phyloP scores from a whole-genome alignment of 2,113 vertebrate genomes.

The Guaruba guarouba region DNA sequence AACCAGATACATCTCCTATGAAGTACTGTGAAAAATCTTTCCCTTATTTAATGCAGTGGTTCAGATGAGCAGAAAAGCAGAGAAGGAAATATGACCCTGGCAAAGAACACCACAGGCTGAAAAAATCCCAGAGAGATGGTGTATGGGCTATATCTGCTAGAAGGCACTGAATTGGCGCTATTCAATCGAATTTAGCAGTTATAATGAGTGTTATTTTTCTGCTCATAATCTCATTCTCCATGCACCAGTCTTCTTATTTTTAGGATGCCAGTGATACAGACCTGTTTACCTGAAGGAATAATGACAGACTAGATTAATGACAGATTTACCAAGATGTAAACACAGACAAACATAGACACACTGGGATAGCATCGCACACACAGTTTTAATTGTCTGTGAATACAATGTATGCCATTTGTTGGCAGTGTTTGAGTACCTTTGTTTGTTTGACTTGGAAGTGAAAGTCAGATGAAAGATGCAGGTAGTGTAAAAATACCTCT shows the following conservation, averaged over 20 bases:
- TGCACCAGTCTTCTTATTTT: not conserved
- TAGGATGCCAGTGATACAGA: not conserved
- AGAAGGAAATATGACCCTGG: not conserved
- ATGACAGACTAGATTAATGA: not conserved
- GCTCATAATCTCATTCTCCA: not conserved
- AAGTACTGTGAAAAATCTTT: not conserved
- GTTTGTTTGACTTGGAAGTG: not conserved
- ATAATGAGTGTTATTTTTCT: not conserved
- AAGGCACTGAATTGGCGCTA: not conserved
- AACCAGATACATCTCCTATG: not conserved
- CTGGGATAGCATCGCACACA: not conserved
- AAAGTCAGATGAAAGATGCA: not conserved
- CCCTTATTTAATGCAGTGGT: not conserved
- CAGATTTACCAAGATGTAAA: not conserved
- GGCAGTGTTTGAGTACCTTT: not conserved
- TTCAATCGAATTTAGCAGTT: not conserved
- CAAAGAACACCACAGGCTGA: not conserved
- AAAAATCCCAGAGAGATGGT: not conserved
- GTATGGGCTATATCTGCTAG: rapidly evolving
- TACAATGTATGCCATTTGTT: not conserved
- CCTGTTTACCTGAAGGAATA: not conserved
- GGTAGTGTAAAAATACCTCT: not conserved
- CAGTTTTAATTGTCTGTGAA: not conserved
- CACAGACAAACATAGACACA: not conserved
- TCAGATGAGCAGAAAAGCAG: not conserved